Base-by-base conservation (phyloP, 2,113 vertebrate genomes). In the Chaetodon trifascialis region DNA sequence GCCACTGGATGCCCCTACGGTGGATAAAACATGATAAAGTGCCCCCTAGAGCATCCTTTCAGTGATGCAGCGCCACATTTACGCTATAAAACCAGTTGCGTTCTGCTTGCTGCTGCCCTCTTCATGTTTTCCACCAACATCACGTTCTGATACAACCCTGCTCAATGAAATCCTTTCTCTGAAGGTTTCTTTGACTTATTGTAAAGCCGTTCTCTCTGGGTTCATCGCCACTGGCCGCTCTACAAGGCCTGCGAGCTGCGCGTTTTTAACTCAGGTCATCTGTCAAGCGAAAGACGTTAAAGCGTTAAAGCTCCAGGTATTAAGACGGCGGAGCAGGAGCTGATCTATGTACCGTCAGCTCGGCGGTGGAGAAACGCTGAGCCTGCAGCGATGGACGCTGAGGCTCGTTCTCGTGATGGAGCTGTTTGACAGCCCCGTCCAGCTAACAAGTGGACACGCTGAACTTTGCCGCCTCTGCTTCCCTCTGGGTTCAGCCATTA, bases 191-290 rank as follows among this genome's bases (percentile, higher is more conserved):
- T 25, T 83, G 44, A 63, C 68, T 78, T 83, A 60, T 76, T 56
- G 46, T 76, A 68, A 73, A 86, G 74, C 38, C 44, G 0, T 11
- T 15, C 74, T 64, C 51, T 56, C 30, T 25, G n/a, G 55, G 25
- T 70, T 79, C 75, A 10, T 1, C 8, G 62, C 73, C 64, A 4
- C 40, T 17, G 51, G 36, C 75, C 23, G 69, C 71, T 74, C 66
- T 30, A 63, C 10, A 14, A n/a, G 59, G 72, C 73, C 73, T 30
- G 25, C 40, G 10, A 46, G 74, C 68, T 46, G 36, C 30, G 34
- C 73, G 69, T 75, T 46, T 79, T 76, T 62, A 89, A 85, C 85
- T 78, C 75, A 42, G 87, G 76, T 91, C 87, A 25, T 91, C 78
- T 76, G 76, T 89, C 86, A 89, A 69, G 56, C 58, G 70, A 80